Conservation (phyloP, 2,113 vertebrate genomes). For the Atlantisia rogersi region DNA sequence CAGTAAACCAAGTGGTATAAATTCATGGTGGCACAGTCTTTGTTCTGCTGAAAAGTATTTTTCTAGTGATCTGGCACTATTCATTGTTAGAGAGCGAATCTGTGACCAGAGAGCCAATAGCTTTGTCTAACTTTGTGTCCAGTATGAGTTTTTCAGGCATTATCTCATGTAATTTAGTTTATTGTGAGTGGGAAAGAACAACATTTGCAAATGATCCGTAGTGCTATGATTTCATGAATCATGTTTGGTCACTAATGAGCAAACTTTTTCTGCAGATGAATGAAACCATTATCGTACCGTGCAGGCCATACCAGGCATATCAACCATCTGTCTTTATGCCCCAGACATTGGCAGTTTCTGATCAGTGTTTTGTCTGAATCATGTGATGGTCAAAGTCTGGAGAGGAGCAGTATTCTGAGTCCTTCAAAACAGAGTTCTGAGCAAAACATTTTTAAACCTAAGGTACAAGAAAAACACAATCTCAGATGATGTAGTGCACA, state of each 20-base stretch:
- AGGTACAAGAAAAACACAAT: background rate
- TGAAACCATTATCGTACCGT: rapidly evolving
- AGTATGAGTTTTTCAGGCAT: background rate
- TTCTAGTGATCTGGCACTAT: background rate
- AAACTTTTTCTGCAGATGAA: background rate
- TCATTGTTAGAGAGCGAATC: background rate
- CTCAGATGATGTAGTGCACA: background rate
- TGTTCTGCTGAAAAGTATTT: background rate
- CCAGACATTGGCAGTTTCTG: background rate
- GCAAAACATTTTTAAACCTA: background rate
- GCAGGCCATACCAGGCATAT: background rate
- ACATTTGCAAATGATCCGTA: rapidly evolving
- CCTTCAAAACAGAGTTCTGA: background rate
- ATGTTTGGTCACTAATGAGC: rapidly evolving
- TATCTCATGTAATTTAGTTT: background rate
- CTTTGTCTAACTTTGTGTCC: background rate
- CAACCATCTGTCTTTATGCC: background rate
- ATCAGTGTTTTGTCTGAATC: background rate
- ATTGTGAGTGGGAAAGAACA: background rate
- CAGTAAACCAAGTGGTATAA: background rate
- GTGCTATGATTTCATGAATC: background rate
- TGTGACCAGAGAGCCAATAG: background rate
- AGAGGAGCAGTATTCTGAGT: background rate
- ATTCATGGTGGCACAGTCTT: background rate
- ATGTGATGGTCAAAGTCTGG: background rate